Base-by-base conservation (phyloP, 2,113 vertebrate species). In the Meleagris gallopavo region DNA sequence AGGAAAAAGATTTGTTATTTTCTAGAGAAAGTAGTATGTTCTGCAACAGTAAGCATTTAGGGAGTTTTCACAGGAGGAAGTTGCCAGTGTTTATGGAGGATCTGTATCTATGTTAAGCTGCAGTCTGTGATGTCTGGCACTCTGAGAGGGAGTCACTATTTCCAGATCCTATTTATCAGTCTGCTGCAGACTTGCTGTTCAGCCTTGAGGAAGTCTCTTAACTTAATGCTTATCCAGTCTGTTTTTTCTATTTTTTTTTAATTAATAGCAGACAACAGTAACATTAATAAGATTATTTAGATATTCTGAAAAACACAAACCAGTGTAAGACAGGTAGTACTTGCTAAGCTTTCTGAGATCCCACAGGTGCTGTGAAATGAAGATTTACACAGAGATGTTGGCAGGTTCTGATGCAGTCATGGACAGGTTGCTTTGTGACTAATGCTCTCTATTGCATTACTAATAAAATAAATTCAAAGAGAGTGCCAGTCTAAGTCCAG, bases 341-440 rank as follows among this genome's bases (percentile, higher is more conserved):
- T 86, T 60, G 18, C 30, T 61, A 30, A 60, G 34, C 25, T 61
- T 65, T 54, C 38, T 38, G 77, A 61, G 43, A 67, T 72, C 40
- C 4, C 70, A 48, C 52, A n/a, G 57, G 24, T 27, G 32, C 38
- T 78, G 43, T 77, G 38, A 76, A 82, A 52, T 34, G 4, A 46
- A 36, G 0, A 52, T 34, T 52, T 60, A 4, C 43, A 10, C 52
- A 48, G 25, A 5, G 4, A 10, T 61, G 25, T 78, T 30, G 71
- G 0, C 22, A n/a, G 29, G 12, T 81, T 76, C 50, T 66, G 50
- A 24, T 71, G 50, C 43, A 36, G 0, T 54, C 0, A 0, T 18
- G 29, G 43, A 40, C 32, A 65, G 30, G 10, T 83, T 58, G 69
- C 9, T 60, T 71, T 66, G 2, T 25, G 60, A 25, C 17, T 65